Conservation (phyloP, 2,113 vertebrate genomes). For the Mus musculus region GRCm39 chr9:53525001-53525500, state of each 20-base stretch:
- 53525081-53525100: neutral
- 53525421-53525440: neutral
- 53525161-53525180: neutral
- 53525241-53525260: neutral
- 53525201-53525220: neutral
- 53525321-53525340: neutral
- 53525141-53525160: neutral
- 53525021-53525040: neutral
- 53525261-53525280: neutral
- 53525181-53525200: neutral
- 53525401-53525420: neutral
- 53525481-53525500: too few relatives aligned
- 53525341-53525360: neutral
- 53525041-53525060: neutral
- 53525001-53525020: neutral
- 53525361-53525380: neutral
- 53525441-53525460: neutral
- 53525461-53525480: conserved; percentile 1
- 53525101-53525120: neutral
- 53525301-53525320: neutral
- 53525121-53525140: neutral
- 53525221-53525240: neutral
- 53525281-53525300: neutral
- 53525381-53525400: neutral
- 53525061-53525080: neutral